Conservation (phyloP, 2,888 invertebrate species). For the Myopa testacea region DNA sequence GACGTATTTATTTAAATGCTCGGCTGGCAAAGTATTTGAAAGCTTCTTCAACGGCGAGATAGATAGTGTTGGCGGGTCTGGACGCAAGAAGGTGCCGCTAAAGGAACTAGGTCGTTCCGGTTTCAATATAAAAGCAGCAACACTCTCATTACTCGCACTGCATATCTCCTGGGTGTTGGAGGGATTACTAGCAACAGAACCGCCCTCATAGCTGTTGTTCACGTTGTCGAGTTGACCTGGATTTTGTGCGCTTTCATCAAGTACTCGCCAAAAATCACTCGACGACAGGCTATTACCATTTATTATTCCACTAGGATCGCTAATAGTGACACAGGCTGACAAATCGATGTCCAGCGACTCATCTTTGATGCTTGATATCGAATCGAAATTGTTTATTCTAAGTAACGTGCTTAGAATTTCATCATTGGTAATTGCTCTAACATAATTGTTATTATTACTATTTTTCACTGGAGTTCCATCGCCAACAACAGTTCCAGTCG, state of each 20-base stretch:
- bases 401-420: conserved; percentile 65
- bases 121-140: conserved; percentile 41
- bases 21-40: conserved; percentile 39
- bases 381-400: conserved; percentile 66
- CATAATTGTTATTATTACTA: conserved; percentile 25
- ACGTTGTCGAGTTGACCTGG: conserved; percentile 56
- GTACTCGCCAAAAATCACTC: conserved; percentile 66
- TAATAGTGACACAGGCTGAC: conserved; percentile 67
- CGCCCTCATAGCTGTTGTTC: conserved; percentile 44
- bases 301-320: conserved; percentile 58
- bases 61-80: conserved; percentile 57
- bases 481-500: conserved; percentile 54
- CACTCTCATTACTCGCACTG: not conserved
- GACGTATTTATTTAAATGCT: conserved; percentile 32
- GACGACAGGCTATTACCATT: conserved; percentile 64
- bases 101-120: conserved; percentile 54
- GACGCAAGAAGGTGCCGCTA: conserved; percentile 60
- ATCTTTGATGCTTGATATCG: conserved; percentile 67
- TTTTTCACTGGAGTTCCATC: conserved; percentile 39
- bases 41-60: conserved; percentile 58
- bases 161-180: not conserved
- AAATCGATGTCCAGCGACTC: conserved; percentile 67
- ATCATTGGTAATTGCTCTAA: conserved; percentile 56
- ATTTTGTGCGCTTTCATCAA: conserved; percentile 65
- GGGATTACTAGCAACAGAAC: not conserved